These are phyloP conservation scores for Murina feae DNA, from an alignment of 2,113 vertebrate species.

Conservation along the genomic window DNA sequence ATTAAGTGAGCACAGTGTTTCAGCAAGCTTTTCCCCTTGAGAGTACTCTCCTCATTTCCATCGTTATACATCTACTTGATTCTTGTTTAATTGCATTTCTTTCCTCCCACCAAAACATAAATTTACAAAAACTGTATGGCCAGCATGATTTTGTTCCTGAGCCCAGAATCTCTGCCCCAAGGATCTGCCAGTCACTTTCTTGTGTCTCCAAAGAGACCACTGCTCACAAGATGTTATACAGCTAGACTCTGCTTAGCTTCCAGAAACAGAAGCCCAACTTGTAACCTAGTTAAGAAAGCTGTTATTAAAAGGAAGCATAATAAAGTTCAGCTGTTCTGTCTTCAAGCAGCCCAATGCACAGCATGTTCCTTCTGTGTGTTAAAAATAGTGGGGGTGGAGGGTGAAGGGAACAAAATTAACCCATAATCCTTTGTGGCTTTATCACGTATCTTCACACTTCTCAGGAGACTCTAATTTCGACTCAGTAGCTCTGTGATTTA, in stretches of 20 bases:
- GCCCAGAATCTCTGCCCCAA: not conserved
- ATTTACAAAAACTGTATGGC: not conserved
- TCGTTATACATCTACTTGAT: not conserved
- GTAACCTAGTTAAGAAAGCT: conserved; percentile 45
- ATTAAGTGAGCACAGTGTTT: not conserved
- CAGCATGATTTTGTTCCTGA: not conserved
- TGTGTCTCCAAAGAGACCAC: not conserved
- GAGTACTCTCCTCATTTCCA: not conserved
- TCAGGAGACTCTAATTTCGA: conserved; percentile 39
- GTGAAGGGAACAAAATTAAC: conserved; percentile 54
- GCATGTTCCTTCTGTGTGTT: conserved; percentile 42
- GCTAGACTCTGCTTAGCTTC: conserved; percentile 18
- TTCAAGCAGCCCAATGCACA: conserved; percentile 57
- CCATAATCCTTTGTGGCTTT: conserved; percentile 60
- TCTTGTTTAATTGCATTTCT: conserved; percentile 15
- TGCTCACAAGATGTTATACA: not conserved
- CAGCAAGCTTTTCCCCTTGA: not conserved
- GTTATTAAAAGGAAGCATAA: conserved; percentile 66
- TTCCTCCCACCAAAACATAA: not conserved
- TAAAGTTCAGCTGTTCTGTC: conserved; percentile 60
- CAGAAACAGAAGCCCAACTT: conserved; percentile 52
- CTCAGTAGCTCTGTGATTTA: conserved; percentile 47
- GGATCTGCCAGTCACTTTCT: not conserved
- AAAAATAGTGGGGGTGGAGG: not conserved
- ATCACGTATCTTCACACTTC: conserved; percentile 59